Percentiles rank a stretch among this genome's conserved stretches.
Conservation (phyloP, 2,888 invertebrate species). For the Apodemia duryi region DNA sequence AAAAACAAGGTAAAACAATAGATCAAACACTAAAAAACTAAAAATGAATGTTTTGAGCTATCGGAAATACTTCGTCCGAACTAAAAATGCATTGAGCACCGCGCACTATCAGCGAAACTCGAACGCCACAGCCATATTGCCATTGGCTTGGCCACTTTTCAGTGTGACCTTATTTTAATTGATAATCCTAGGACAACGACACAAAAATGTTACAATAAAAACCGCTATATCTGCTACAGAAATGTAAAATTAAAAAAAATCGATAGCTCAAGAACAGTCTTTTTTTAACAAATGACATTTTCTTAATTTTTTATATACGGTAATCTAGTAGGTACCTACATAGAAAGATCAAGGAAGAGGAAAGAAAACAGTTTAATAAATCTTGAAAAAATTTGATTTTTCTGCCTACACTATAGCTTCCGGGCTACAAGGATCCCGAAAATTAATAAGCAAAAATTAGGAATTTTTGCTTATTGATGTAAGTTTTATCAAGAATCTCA, state of each 20-base stretch:
- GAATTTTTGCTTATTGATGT: too few relatives aligned
- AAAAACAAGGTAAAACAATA: slow-evolving; percentile 62
- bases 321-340: too few relatives aligned
- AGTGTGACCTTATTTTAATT: not conserved
- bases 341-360: too few relatives aligned
- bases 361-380: too few relatives aligned
- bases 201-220: not conserved
- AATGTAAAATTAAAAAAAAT: not conserved
- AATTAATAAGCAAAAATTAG: too few relatives aligned
- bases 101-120: slow-evolving; percentile 75
- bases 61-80: slow-evolving; percentile 66
- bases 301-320: too few relatives aligned
- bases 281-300: too few relatives aligned
- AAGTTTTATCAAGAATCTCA: too few relatives aligned
- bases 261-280: not conserved
- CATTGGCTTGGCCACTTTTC: slow-evolving; percentile 37
- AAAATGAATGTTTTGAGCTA: slow-evolving; percentile 70
- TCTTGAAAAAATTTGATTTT: too few relatives aligned
- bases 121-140: slow-evolving; percentile 78
- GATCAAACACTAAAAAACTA: slow-evolving; percentile 64
- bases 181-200: too few relatives aligned
- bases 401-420: too few relatives aligned
- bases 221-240: not conserved
- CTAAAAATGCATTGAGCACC: slow-evolving; percentile 68
- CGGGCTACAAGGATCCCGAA: too few relatives aligned